Evolutionary conservation across 1,140 invertebrate species (phyloP), one percentile per base, ranked within the genome.

Genomic region (Diuraphis noxia): DNA sequence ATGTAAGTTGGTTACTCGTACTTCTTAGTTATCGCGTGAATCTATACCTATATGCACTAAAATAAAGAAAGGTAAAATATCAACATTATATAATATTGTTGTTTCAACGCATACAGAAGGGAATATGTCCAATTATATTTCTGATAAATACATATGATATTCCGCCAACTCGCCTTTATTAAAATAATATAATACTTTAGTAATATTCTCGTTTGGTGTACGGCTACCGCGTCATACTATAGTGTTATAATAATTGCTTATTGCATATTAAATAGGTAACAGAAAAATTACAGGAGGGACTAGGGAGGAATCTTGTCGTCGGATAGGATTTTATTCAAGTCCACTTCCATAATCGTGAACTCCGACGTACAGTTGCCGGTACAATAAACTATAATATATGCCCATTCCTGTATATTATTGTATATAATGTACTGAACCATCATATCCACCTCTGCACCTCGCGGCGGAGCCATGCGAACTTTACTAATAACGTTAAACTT

Each of bases 401-500:
- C 56, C 56, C 34, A 72, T 72, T 72, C 17, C 30, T 72, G n/a
- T n/a, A n/a, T 63, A 63, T 46, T 19, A 46, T 46, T 13, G 13
- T 63, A n/a, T 72, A 72, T 34, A n/a, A 72, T 72, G 34, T n/a
- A 72, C n/a, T 72, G 4, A 72, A n/a, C 56, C 56, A 72, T 72
- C 30, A 72, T 72, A 72, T 72, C 56, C n/a, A 43, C 41, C 41
- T 72, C 43, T 79, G 40, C 40, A 34, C 34, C 6, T 25, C 21
- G 21, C 34, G 52, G 36, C 38, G 82, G 40, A 84, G 13, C 52
- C 41, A 88, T 56, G 77, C 10, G 36, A 91, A 91, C 77, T 91
- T 91, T 91, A 38, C 89, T 81, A 91, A 91, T 81, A 91, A 91
- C 43, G 63, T 91, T 91, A 82, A 82, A 91, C 72, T 91, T 36